Percentiles rank a stretch among this genome's conserved stretches.
Conservation (phyloP, 1,140 invertebrate genomes). For the Bombus vancouverensis region DNA sequence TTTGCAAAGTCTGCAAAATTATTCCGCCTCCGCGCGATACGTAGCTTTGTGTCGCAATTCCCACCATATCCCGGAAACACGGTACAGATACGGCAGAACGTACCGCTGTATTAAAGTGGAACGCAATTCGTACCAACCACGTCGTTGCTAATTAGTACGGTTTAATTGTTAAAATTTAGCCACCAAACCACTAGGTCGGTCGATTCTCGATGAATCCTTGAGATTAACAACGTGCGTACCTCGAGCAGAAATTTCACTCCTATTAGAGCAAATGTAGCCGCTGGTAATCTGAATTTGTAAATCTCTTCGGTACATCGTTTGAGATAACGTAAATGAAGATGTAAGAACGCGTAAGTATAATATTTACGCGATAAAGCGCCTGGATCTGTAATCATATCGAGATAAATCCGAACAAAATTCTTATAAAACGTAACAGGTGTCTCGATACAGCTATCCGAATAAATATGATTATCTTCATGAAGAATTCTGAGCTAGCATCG, state of each 20-base stretch:
- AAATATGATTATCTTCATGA: neutral
- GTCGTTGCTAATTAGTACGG: neutral
- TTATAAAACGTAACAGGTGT: neutral
- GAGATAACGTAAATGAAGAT: neutral
- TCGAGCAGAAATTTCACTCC: neutral
- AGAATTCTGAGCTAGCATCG: neutral
- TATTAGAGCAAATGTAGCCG: neutral
- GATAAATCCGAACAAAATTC: neutral
- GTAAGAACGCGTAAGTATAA: neutral
- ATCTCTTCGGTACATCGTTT: neutral
- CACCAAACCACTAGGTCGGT: neutral
- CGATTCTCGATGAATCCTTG: neutral
- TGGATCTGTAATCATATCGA: neutral
- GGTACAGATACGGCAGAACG: neutral
- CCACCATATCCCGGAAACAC: neutral
- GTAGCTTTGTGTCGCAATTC: no score
- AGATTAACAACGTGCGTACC: neutral
- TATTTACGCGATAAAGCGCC: neutral
- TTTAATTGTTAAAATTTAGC: conserved; percentile 14
- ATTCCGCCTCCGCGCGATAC: neutral
- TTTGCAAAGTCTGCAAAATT: neutral
- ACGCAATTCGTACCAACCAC: neutral
- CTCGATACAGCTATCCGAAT: neutral
- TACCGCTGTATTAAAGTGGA: neutral
- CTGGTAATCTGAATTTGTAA: neutral